Evolutionary conservation across 1,140 invertebrate species (phyloP).

Genomic region (Drosophila sechellia): DNA sequence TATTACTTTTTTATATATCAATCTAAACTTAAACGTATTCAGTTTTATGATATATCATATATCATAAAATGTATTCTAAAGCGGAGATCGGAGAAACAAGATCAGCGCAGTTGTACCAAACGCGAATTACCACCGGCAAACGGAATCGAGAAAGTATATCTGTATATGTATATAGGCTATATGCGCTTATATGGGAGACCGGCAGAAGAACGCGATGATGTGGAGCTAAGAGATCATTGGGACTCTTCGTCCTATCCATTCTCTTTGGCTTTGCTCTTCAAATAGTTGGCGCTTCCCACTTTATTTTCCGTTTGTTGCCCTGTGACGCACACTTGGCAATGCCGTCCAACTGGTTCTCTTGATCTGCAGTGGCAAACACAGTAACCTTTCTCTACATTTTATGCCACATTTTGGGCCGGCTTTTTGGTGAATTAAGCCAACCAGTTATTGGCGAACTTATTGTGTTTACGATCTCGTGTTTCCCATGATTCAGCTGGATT

Average conservation of each 20-base stretch:
- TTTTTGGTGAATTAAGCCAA: slow-evolving; percentile 46
- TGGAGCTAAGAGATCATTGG: background rate
- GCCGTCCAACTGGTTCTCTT: slow-evolving; percentile 47
- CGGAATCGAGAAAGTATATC: slow-evolving; percentile 16
- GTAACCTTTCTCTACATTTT: slow-evolving; percentile 48
- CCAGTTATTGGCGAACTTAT: slow-evolving; percentile 34
- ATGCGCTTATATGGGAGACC: background rate
- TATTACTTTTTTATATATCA: too few relatives aligned
- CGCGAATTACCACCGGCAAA: slow-evolving; percentile 1
- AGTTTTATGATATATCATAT: background rate
- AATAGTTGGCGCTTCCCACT: slow-evolving; percentile 1
- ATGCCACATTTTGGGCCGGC: slow-evolving; percentile 23
- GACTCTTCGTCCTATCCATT: slow-evolving; percentile 4
- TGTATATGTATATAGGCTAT: background rate
- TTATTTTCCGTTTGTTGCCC: background rate
- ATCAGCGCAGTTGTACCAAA: slow-evolving; percentile 21
- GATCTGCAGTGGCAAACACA: slow-evolving; percentile 27
- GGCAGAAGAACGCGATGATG: slow-evolving; percentile 3
- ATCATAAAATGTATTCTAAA: slow-evolving; percentile 5
- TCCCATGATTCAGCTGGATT: slow-evolving; percentile 46
- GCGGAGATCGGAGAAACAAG: slow-evolving; percentile 5
- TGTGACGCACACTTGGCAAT: slow-evolving; percentile 23
- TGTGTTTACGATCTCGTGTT: slow-evolving; percentile 16
- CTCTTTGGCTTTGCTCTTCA: slow-evolving; percentile 21
- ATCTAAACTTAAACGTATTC: too few relatives aligned